Percentiles rank a stretch among this genome's conserved stretches.
phyloP scores from a whole-genome alignment of 2,888 invertebrate species.

The Eristalis intricaria region DNA sequence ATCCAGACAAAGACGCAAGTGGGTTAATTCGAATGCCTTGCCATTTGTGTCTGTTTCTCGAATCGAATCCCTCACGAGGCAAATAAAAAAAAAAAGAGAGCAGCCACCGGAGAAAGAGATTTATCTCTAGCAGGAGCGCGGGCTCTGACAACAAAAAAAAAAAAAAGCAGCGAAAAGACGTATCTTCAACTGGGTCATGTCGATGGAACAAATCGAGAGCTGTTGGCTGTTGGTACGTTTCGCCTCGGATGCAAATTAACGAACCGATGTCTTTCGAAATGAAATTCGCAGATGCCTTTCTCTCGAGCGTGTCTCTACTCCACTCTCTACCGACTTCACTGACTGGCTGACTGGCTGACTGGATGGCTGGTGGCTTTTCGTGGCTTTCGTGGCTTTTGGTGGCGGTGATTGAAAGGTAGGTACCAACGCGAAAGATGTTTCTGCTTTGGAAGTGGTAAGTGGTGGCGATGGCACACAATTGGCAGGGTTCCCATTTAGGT shows the following conservation, averaged over 20 bases:
- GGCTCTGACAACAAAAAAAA: not conserved
- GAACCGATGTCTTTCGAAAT: slow-evolving; percentile 55
- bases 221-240: slow-evolving; percentile 27
- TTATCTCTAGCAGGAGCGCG: slow-evolving; percentile 58
- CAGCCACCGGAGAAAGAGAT: slow-evolving; percentile 54
- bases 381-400: slow-evolving; percentile 15
- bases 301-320: slow-evolving; percentile 19
- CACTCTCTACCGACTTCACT: not conserved
- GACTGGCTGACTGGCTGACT: not conserved
- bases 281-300: slow-evolving; percentile 55
- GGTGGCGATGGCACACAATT: slow-evolving; percentile 37
- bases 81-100: slow-evolving; percentile 25
- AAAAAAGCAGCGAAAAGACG: not conserved
- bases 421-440: slow-evolving; percentile 52
- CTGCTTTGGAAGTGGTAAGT: slow-evolving; percentile 27
- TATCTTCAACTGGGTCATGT: slow-evolving; percentile 69
- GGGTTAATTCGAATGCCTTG: slow-evolving; percentile 67
- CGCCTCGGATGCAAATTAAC: slow-evolving; percentile 68
- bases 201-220: slow-evolving; percentile 55
- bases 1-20: slow-evolving; percentile 60
- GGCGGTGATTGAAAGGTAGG: slow-evolving; percentile 67
- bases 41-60: slow-evolving; percentile 31
- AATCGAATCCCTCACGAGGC: not conserved
- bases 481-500: slow-evolving; percentile 44
- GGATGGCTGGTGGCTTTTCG: slow-evolving; percentile 1